Evolutionary conservation across 2,888 invertebrate genomes (phyloP).

Genomic region (Plutella xylostella): DNA sequence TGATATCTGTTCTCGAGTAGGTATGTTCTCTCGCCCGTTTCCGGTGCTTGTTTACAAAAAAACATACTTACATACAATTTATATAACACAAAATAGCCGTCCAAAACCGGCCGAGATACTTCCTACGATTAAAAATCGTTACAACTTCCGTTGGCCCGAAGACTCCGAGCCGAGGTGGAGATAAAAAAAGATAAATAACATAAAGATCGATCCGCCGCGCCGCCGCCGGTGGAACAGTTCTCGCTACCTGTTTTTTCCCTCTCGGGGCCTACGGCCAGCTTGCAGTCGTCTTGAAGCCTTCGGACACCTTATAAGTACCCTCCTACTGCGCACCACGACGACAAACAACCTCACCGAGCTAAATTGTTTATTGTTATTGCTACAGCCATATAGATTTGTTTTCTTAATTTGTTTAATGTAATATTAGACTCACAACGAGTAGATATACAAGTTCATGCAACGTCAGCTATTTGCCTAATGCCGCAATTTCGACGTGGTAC

Average conservation of each 20-base stretch:
- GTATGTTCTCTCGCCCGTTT: constrained; percentile 52
- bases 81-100: constrained; percentile 43
- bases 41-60: constrained; percentile 67
- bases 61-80: constrained; percentile 19
- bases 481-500: no score
- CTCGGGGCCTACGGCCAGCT: constrained; percentile 39
- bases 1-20: constrained; percentile 60
- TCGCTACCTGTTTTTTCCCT: constrained; percentile 65
- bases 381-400: no score
- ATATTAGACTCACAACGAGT: no score
- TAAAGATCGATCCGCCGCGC: constrained; percentile 67
- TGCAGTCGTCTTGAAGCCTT: constrained; percentile 17
- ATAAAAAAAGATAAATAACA: constrained; percentile 67
- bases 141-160: constrained; percentile 65
- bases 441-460: no score
- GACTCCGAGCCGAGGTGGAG: constrained; percentile 48
- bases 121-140: constrained; percentile 67
- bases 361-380: no score
- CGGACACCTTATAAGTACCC: not conserved
- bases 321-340: constrained; percentile 2
- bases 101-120: constrained; percentile 58
- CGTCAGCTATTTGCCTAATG: no score
- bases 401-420: no score
- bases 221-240: constrained; percentile 59
- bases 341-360: no score